Evolutionary conservation across 2,888 invertebrate species (phyloP).

Genomic region (Calliopum simillimum): DNA sequence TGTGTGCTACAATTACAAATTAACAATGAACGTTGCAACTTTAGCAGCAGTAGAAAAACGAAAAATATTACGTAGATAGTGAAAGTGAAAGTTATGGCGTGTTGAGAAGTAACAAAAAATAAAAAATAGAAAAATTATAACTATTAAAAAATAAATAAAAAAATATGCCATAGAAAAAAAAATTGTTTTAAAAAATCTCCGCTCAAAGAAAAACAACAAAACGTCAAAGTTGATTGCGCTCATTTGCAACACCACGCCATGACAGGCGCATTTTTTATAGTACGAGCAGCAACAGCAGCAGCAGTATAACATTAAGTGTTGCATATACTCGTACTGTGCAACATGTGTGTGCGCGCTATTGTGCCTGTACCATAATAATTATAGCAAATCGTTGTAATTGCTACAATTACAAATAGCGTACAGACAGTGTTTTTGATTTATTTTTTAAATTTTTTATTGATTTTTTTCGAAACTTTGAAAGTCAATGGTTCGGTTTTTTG

Average conservation of each 20-base stretch:
- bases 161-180: constrained; percentile 10
- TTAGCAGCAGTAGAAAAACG: too few species aligned
- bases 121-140: background rate
- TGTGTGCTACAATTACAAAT: too few species aligned
- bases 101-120: too few species aligned
- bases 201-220: background rate
- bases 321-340: constrained; percentile 2
- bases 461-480: too few species aligned
- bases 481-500: too few species aligned
- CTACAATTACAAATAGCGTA: background rate
- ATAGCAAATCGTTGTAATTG: constrained; percentile 3
- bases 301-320: too few species aligned
- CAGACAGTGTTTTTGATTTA: too few species aligned
- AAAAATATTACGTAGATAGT: too few species aligned
- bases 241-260: constrained; percentile 17
- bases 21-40: too few species aligned
- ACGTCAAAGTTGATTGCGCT: constrained; percentile 27
- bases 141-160: background rate
- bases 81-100: too few species aligned
- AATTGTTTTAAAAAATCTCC: too few species aligned
- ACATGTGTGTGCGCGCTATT: background rate
- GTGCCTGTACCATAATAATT: background rate
- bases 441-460: too few species aligned
- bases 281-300: background rate
- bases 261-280: background rate